Conservation (phyloP, 2,797 vertebrate species). For the Alcedo quadribrachys region DNA sequence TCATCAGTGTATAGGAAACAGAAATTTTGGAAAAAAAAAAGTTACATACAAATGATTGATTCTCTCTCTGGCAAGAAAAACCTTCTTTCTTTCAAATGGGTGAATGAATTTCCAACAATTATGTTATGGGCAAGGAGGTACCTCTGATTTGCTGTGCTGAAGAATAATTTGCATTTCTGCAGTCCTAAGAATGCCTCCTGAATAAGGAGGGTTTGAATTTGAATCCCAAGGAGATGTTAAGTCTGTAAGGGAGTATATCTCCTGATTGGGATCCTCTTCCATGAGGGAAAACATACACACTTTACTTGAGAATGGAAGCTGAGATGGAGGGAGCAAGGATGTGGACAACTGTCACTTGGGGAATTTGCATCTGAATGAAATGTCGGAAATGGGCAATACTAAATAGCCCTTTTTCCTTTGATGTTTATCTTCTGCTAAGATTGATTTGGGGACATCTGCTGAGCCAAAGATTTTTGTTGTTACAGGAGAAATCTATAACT, state of each 20-base stretch:
- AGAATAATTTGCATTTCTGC: background rate
- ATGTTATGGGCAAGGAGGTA: background rate
- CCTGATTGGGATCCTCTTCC: background rate
- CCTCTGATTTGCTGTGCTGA: background rate
- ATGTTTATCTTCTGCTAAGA: background rate
- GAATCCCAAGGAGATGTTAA: background rate
- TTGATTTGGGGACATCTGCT: background rate
- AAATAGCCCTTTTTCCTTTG: background rate
- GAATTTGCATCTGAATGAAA: background rate
- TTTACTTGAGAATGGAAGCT: background rate
- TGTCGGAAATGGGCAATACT: background rate
- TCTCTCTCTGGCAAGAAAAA: background rate
- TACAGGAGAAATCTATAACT: background rate
- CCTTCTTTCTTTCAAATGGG: background rate
- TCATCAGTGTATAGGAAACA: background rate
- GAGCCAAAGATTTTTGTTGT: background rate
- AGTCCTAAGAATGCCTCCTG: background rate
- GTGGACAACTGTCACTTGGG: accelerated
- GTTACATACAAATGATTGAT: accelerated
- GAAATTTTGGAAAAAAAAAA: background rate
- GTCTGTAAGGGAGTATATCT: accelerated
- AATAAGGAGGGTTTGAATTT: background rate
- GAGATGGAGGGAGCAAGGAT: background rate
- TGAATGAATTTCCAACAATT: background rate
- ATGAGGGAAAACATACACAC: accelerated